A percentile compares a stretch with the other conserved stretches of the same genome.
Evolutionary conservation across 2,797 vertebrate species (phyloP).

Genomic region (Myotis myotis): DNA sequence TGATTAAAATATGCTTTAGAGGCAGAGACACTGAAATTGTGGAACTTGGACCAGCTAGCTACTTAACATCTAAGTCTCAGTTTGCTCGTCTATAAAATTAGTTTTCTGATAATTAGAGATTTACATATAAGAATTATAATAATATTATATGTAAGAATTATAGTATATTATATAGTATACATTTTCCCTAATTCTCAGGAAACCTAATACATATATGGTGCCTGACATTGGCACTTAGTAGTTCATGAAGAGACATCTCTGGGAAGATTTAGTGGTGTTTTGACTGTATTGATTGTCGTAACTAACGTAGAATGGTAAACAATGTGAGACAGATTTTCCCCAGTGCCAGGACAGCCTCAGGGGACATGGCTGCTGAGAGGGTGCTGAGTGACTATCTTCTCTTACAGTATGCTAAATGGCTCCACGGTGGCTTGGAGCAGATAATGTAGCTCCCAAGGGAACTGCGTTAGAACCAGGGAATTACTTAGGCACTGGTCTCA

Average conservation of each 20-base stretch:
- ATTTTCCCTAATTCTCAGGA: not conserved
- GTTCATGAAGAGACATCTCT: not conserved
- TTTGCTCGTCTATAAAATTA: not conserved
- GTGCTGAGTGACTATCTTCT: constrained; percentile 37
- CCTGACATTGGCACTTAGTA: not conserved
- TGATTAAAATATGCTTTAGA: not conserved
- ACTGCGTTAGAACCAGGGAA: not conserved
- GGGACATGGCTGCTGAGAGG: not conserved
- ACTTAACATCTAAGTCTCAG: not conserved
- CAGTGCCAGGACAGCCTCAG: not conserved
- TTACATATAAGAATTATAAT: not conserved
- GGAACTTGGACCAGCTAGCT: not conserved
- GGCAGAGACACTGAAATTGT: not conserved
- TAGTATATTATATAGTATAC: not conserved
- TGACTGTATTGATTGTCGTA: not conserved
- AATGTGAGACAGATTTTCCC: constrained; percentile 29
- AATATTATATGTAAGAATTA: not conserved
- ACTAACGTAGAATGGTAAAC: constrained; percentile 11
- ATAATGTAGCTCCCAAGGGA: constrained; percentile 12
- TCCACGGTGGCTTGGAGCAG: not conserved
- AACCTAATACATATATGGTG: not conserved
- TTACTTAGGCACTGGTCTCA: constrained; percentile 30
- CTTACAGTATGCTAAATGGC: constrained; percentile 2
- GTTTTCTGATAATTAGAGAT: not conserved
- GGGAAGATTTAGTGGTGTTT: not conserved